phyloP scores from a whole-genome alignment of 2,888 invertebrate genomes.

The Allolobophora icterica region DNA sequence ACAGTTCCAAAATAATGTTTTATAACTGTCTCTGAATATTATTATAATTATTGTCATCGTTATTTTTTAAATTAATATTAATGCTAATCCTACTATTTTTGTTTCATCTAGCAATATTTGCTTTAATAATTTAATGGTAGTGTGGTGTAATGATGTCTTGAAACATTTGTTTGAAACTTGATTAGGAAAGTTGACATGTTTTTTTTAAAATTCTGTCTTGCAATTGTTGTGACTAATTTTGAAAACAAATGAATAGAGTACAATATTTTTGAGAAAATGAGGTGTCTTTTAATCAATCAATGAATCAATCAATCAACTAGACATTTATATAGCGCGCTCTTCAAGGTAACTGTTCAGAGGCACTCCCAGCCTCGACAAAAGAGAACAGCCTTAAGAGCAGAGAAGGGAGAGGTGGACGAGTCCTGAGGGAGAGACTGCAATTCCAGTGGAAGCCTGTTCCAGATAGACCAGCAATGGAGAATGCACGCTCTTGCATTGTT shows the following conservation, averaged over 20 bases:
- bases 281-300: no score
- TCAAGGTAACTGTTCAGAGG: no score
- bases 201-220: not conserved
- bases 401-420: no score
- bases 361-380: no score
- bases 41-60: not conserved
- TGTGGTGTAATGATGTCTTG: not conserved
- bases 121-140: not conserved
- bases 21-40: not conserved
- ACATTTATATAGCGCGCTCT: no score
- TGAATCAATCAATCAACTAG: not conserved
- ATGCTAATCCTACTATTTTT: not conserved
- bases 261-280: slow-evolving; percentile 2
- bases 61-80: not conserved
- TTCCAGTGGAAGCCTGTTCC: no score
- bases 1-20: not conserved
- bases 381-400: no score
- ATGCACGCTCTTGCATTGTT: no score
- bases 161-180: slow-evolving; percentile 1
- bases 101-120: not conserved
- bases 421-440: no score
- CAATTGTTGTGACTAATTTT: slow-evolving; percentile 1
- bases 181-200: slow-evolving; percentile 10
- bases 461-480: no score
- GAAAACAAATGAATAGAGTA: not conserved